Conservation (phyloP, 2,113 vertebrate genomes). For the Redunca redunca region DNA sequence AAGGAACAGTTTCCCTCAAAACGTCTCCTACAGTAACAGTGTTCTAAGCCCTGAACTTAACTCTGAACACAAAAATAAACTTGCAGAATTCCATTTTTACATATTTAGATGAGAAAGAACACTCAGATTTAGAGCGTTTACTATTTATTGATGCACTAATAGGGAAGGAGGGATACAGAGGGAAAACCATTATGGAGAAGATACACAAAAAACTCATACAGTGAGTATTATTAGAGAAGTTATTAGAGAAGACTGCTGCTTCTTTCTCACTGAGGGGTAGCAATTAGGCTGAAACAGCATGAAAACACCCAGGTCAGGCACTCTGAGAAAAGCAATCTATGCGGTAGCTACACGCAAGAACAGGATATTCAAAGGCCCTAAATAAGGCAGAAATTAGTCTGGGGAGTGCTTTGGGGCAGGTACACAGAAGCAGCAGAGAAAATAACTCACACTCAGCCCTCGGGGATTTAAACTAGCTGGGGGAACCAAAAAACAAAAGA, state of each 20-base stretch:
- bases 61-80: conserved; percentile 13
- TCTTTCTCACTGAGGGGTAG: neutral
- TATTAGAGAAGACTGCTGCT: neutral
- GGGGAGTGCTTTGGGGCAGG: neutral
- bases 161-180: neutral
- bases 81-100: neutral
- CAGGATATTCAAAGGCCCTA: neutral
- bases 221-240: neutral
- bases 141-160: neutral
- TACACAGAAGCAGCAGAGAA: neutral
- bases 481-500: neutral
- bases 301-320: neutral
- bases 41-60: neutral
- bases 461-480: neutral
- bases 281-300: neutral
- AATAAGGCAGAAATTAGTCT: neutral
- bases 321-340: neutral
- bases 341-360: neutral
- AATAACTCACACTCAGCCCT: neutral
- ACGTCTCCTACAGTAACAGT: neutral
- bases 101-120: neutral
- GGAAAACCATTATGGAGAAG: neutral
- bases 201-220: neutral
- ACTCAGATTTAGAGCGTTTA: neutral
- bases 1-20: neutral